Conservation (phyloP, 1,140 invertebrate genomes). For the Panulirus ornatus region DNA sequence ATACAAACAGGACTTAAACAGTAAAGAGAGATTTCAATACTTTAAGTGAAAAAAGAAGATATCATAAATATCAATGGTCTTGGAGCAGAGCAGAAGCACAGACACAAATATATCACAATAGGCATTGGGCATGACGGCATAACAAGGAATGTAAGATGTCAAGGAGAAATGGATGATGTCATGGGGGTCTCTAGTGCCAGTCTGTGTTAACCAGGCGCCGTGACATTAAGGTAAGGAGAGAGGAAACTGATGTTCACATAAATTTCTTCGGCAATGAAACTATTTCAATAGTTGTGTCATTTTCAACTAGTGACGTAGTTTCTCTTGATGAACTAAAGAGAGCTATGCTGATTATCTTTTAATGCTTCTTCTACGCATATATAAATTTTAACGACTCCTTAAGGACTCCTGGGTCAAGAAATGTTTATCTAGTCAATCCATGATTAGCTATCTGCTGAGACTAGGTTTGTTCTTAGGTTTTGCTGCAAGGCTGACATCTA, state of each 20-base stretch:
- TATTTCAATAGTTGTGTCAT: background rate
- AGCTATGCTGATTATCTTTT: background rate
- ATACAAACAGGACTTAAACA: background rate
- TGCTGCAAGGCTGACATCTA: conserved; percentile 13
- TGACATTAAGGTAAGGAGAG: background rate
- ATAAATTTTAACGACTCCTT: no score
- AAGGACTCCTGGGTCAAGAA: background rate
- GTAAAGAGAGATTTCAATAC: background rate
- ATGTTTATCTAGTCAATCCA: background rate
- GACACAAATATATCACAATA: background rate
- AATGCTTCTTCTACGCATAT: background rate
- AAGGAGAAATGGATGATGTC: background rate
- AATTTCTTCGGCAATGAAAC: background rate
- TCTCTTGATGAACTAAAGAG: background rate
- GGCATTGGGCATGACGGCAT: background rate
- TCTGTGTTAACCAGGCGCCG: conserved; percentile 40
- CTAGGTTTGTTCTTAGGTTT: background rate
- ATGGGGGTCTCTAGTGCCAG: conserved; percentile 16
- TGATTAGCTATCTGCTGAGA: conserved; percentile 6
- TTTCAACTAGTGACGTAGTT: background rate
- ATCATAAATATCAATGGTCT: background rate
- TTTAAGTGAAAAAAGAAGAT: background rate
- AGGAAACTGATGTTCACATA: background rate
- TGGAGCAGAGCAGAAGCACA: background rate
- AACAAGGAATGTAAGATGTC: background rate